Evolutionary conservation across 2,113 vertebrate species (phyloP).

Genomic region (Coracopsis vasa): DNA sequence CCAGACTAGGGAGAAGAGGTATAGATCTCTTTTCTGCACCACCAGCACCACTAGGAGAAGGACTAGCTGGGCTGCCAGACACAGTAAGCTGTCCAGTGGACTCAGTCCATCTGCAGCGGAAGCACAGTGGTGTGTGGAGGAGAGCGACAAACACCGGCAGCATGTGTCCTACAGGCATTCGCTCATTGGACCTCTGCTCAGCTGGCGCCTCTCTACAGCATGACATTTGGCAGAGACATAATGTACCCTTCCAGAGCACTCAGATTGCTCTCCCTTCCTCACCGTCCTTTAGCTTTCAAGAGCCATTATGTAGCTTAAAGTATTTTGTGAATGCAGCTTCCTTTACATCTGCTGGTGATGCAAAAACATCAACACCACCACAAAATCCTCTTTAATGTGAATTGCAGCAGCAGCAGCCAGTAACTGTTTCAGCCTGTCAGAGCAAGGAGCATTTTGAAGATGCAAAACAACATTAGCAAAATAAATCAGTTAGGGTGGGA

Average conservation of each 20-base stretch:
- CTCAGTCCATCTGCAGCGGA: not conserved
- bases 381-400: not conserved
- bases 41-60: not conserved
- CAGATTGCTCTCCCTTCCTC: not conserved
- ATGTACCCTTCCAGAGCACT: constrained; percentile 10
- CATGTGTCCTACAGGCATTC: not conserved
- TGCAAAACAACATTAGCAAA: not conserved
- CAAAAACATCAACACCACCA: not conserved
- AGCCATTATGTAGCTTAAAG: constrained; percentile 20
- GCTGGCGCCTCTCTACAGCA: not conserved
- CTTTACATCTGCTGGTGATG: constrained; percentile 55
- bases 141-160: accelerated
- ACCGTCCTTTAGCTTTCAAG: constrained; percentile 35
- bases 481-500: not conserved
- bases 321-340: constrained; percentile 43
- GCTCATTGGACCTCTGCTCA: not conserved
- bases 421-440: not conserved
- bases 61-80: not conserved
- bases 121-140: not conserved
- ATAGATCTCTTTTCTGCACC: not conserved
- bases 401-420: not conserved
- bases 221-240: not conserved
- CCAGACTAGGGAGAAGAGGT: not conserved
- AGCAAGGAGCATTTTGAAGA: not conserved
- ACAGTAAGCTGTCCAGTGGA: not conserved